Base-by-base conservation (phyloP, 2,888 invertebrate species). In the Watsonalla cultraria region DNA sequence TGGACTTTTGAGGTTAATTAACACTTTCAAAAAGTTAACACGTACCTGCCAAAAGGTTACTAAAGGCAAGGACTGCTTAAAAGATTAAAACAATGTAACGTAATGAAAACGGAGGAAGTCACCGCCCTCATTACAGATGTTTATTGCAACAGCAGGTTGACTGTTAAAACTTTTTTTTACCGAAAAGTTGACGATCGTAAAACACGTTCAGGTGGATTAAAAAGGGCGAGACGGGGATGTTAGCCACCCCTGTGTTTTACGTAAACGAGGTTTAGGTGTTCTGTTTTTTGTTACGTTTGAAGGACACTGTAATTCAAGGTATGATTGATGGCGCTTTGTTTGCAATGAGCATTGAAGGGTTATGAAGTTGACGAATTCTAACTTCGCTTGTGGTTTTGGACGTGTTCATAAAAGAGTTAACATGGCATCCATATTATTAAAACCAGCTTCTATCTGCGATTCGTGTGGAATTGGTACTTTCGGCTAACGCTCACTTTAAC, bases 121-220 rank as follows among this genome's bases (percentile, higher is more conserved):
- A 65, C 63, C 65, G 61, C 61, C 56, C 66, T 70, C 72, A 74
- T 78, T 76, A 76, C 59, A 61, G 67, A 81, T 82, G 82, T 82
- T 82, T 81, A 82, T 80, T 75, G 70, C 71, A 57, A 64, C 56
- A 59, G 63, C 74, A 72, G 73, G 74, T 71, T 68, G 69, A 68
- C 72, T 74, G 76, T 76, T 72, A 68, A 78, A 87, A 86, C 75
- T 86, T 87, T 85, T n/a, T 85, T 84, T 78, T 76, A 80, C 76
- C 76, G 65, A 76, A 86, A 87, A 86, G 80, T 87, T 85, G 78
- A 82, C 75, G 78, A 72, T 82, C 86, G 74, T 88, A 85, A 87
- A 88, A 86, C 82, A 79, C 74, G 85, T 78, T 75, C 81, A 80
- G 82, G 80, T 80, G 84, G 86, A 86, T 87, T 86, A 86, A 84